A percentile compares a stretch with the other conserved stretches of the same genome.
phyloP scores from a whole-genome alignment of 2,797 vertebrate genomes.

The Rhinatrema bivittatum region DNA sequence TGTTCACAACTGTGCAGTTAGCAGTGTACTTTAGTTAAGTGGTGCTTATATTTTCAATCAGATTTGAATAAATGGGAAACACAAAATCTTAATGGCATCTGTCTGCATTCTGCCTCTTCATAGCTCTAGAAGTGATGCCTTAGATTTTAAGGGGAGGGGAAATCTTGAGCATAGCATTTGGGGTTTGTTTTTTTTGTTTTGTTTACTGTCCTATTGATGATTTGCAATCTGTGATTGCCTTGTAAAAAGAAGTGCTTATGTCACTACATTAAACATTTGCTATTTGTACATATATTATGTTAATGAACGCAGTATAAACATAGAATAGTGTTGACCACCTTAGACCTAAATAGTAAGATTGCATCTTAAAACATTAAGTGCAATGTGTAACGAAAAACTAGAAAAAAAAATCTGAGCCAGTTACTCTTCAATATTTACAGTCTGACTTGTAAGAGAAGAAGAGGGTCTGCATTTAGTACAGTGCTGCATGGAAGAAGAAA shows the following conservation, averaged over 20 bases:
- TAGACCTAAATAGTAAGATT: slow-evolving; percentile 60
- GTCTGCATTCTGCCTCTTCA: too few relatives aligned
- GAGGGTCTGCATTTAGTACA: slow-evolving; percentile 58
- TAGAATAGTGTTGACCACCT: slow-evolving; percentile 37
- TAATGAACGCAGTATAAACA: slow-evolving; percentile 42
- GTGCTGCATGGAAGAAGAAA: slow-evolving; percentile 41
- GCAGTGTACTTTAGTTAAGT: too few relatives aligned
- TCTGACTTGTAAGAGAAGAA: slow-evolving; percentile 35
- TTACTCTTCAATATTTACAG: slow-evolving; percentile 61
- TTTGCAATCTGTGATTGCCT: slow-evolving; percentile 98
- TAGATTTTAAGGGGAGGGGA: too few relatives aligned
- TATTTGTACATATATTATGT: slow-evolving; percentile 59
- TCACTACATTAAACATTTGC: slow-evolving; percentile 62
- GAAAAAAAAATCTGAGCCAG: slow-evolving; percentile 64
- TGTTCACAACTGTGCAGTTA: too few relatives aligned
- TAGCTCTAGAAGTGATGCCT: too few relatives aligned
- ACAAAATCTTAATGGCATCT: too few relatives aligned
- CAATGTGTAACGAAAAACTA: slow-evolving; percentile 70
- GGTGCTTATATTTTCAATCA: too few relatives aligned
- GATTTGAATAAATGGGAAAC: too few relatives aligned
- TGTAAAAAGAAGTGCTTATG: slow-evolving; percentile 76
- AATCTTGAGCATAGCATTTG: too few relatives aligned
- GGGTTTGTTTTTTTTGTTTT: too few relatives aligned
- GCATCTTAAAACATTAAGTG: slow-evolving; percentile 75
- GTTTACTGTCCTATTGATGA: slow-evolving; percentile 58